These are phyloP conservation scores for Calephelis perditalis DNA, from an alignment of 2,888 invertebrate genomes.

Conservation along the genomic window DNA sequence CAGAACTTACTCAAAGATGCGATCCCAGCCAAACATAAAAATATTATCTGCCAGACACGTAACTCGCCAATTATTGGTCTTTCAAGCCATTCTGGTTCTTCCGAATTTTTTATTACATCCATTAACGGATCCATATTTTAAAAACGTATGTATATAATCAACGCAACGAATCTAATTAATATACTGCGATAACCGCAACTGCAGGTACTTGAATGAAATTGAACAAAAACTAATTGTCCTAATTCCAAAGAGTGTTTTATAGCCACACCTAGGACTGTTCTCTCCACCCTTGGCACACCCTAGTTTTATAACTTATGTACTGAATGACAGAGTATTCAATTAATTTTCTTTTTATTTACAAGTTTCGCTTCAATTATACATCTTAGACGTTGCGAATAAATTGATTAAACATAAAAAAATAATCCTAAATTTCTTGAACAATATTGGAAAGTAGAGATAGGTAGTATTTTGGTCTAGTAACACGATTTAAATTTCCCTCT, in stretches of 20 bases:
- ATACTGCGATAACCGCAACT: constrained; percentile 8
- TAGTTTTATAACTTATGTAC: constrained; percentile 22
- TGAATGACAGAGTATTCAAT: not conserved
- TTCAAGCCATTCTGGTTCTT: constrained; percentile 86
- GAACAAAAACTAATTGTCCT: constrained; percentile 58
- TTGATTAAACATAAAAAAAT: too few relatives aligned
- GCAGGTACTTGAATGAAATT: constrained; percentile 11
- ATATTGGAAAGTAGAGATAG: too few relatives aligned
- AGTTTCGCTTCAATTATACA: too few relatives aligned
- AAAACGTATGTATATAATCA: constrained; percentile 22
- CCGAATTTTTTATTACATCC: constrained; percentile 62
- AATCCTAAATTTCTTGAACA: too few relatives aligned
- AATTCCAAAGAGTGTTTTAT: constrained; percentile 62
- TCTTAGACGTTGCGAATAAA: too few relatives aligned
- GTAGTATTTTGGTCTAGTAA: too few relatives aligned
- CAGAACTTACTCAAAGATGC: constrained; percentile 78
- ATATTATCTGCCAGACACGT: constrained; percentile 89
- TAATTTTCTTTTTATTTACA: not conserved
- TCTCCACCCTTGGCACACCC: constrained; percentile 48
- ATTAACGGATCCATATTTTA: constrained; percentile 56
- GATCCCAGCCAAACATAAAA: constrained; percentile 82
- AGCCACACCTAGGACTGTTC: constrained; percentile 58
- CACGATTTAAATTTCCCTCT: constrained; percentile 28
- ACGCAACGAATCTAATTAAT: constrained; percentile 14
- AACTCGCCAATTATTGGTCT: constrained; percentile 81